These are phyloP conservation scores for Mellilla xanthometata DNA, from an alignment of 2,888 invertebrate species.

Conservation along the genomic window DNA sequence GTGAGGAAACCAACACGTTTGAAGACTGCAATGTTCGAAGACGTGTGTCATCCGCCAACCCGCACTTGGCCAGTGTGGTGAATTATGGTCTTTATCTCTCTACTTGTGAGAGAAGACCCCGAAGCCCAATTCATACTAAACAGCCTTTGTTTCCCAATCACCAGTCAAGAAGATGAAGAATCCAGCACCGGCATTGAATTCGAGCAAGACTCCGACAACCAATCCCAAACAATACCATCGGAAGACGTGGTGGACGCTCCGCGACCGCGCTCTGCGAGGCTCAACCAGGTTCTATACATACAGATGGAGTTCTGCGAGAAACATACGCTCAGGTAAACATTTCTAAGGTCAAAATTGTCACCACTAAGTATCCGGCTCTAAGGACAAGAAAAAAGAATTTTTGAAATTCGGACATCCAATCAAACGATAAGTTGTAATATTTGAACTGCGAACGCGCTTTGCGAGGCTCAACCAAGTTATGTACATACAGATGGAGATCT, in stretches of 20 bases:
- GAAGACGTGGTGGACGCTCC: constrained; percentile 52
- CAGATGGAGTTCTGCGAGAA: constrained; percentile 99
- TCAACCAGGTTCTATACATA: constrained; percentile 88
- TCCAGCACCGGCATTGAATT: constrained; percentile 85
- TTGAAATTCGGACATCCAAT: too few relatives aligned
- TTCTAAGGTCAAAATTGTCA: too few relatives aligned
- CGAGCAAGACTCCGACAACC: constrained; percentile 65
- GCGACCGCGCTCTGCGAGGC: constrained; percentile 37
- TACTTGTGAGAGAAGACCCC: too few relatives aligned
- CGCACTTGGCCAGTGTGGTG: too few relatives aligned
- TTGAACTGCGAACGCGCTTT: constrained; percentile 42
- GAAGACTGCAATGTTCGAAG: too few relatives aligned
- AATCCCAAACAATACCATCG: constrained; percentile 58
- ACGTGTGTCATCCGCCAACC: too few relatives aligned
- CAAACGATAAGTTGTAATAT: too few relatives aligned
- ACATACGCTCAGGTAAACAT: constrained; percentile 84
- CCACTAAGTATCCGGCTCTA: too few relatives aligned
- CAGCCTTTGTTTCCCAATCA: too few relatives aligned
- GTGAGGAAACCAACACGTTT: too few relatives aligned
- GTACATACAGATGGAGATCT: constrained; percentile 98
- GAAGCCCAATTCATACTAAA: not conserved
- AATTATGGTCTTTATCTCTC: too few relatives aligned
- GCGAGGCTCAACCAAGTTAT: constrained; percentile 83
- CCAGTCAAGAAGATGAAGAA: constrained; percentile 82
- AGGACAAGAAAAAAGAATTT: too few relatives aligned